Conservation (phyloP, 2,888 invertebrate species). For the Drosophila diplacantha region DNA sequence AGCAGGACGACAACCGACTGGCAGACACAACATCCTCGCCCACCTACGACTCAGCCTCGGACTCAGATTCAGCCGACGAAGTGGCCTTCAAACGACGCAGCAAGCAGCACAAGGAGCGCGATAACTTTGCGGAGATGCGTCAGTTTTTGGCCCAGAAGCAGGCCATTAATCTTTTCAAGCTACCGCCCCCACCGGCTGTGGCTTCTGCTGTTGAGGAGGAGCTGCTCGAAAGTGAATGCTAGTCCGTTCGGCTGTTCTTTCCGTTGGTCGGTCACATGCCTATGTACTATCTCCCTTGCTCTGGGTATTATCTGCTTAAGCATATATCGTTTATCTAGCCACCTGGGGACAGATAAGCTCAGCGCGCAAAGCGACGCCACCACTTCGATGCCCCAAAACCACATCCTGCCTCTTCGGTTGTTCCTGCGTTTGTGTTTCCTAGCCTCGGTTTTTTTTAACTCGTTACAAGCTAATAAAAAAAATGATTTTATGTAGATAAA, state of each 20-base stretch:
- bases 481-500: conserved; percentile 25
- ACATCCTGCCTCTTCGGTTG: conserved; percentile 25
- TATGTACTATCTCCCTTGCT: conserved; percentile 34
- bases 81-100: conserved; percentile 59
- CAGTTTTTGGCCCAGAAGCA: conserved; percentile 76
- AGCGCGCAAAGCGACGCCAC: conserved; percentile 17
- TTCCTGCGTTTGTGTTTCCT: conserved; percentile 23
- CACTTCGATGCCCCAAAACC: neutral
- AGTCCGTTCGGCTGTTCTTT: conserved; percentile 18
- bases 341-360: conserved; percentile 47
- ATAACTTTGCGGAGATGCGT: conserved; percentile 77
- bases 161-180: conserved; percentile 74
- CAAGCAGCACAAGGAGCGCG: conserved; percentile 70
- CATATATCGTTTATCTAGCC: conserved; percentile 43
- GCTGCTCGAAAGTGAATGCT: conserved; percentile 72
- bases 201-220: conserved; percentile 61
- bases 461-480: conserved; percentile 25
- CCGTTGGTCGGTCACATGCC: conserved; percentile 28
- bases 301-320: conserved; percentile 29
- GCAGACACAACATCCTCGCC: conserved; percentile 16
- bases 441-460: neutral
- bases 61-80: conserved; percentile 68
- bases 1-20: conserved; percentile 50
- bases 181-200: conserved; percentile 42
- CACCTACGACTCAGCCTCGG: conserved; percentile 39